Evolutionary conservation across 2,797 vertebrate genomes (phyloP).

Genomic region (Gobionotothen gibberifrons): DNA sequence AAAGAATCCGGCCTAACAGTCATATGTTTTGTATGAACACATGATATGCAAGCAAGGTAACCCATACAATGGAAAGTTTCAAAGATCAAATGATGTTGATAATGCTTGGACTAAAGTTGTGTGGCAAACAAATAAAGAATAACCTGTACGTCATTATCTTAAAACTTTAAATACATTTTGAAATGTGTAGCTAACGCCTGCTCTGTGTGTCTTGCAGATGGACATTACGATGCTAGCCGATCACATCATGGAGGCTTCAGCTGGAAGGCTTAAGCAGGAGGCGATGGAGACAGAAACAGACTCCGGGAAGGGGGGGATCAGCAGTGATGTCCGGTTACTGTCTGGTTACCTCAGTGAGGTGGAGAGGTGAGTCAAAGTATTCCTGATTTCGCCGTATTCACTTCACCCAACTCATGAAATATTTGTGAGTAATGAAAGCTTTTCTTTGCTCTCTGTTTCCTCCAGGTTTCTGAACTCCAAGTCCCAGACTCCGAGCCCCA

Average conservation of each 20-base stretch:
- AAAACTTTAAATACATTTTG: not conserved
- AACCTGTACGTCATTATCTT: not conserved
- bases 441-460: constrained; percentile 1
- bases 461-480: constrained; percentile 90
- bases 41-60: not conserved
- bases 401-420: not conserved
- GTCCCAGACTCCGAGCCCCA: constrained; percentile 88
- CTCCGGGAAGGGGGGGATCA: constrained; percentile 83
- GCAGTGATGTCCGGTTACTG: constrained; percentile 94
- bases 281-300: constrained; percentile 84
- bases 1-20: not conserved
- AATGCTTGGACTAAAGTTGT: not conserved
- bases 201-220: constrained; percentile 80
- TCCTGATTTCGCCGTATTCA: not conserved
- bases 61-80: not conserved
- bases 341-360: constrained; percentile 95
- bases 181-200: constrained; percentile 6
- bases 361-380: constrained; percentile 84
- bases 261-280: constrained; percentile 92
- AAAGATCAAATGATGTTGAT: not conserved
- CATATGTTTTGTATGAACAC: not conserved
- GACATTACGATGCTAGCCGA: constrained; percentile 96
- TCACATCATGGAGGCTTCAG: constrained; percentile 94
- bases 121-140: not conserved
- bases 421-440: not conserved